Evolutionary conservation across 2,888 invertebrate genomes (phyloP), one percentile per base, ranked within the genome.

Genomic region (Neoascia interrupta): DNA sequence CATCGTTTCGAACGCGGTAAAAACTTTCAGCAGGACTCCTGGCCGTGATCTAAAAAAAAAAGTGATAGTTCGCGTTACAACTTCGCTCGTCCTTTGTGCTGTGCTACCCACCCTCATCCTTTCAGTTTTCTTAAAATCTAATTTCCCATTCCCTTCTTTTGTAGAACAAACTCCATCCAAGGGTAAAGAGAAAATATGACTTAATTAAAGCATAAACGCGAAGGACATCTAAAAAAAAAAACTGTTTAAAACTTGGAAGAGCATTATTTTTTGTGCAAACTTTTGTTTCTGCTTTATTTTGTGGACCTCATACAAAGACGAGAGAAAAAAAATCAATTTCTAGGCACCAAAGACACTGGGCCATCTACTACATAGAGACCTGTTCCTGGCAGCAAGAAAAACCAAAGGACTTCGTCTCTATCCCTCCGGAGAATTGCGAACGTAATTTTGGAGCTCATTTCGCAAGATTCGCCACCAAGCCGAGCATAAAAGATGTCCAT

Each of bases 171-270:
- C 43, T 53, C 56, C 75, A 51, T 51, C 63, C 10, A 69, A n/a
- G 75, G 70, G 41, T 56, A 63, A 31, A 28, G 49, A n/a, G n/a
- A 18, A 72, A 76, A 60, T 36, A 76, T 76, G 72, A 72, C 76
- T 72, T 76, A 72, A 64, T 66, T 72, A 66, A 72, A 5, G 37
- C 26, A 37, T 16, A 49, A 41, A 76, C 43, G 69, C 73, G 43
- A 54, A 47, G 49, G 41, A 76, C 66, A 74, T n/a, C n/a, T 63
- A 41, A 70, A 37, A 54, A 18, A 16, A 34, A 47, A 19, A 66
- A 70, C 53, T 41, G 54, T n/a, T 53, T 45, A 3, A 54, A 49
- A 43, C 36, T 70, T 58, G 16, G n/a, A 21, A 64, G 8, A 41
- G 31, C 36, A 36, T n/a, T 56, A 16, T 5, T 43, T 41, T 49